phyloP scores from a whole-genome alignment of 2,113 vertebrate genomes.

The Solea solea region DNA sequence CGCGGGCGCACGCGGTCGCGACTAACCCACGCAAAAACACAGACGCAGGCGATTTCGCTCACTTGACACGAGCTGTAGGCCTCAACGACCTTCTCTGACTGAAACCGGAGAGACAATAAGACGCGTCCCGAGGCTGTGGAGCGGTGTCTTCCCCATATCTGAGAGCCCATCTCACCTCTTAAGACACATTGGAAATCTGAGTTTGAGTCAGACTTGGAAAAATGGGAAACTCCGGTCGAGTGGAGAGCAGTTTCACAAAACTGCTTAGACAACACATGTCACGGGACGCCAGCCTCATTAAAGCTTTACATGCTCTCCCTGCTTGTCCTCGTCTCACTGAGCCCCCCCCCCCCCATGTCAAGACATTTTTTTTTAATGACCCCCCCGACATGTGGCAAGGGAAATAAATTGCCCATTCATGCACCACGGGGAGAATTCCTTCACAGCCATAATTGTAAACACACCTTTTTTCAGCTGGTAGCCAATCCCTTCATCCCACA shows the following conservation, averaged over 20 bases:
- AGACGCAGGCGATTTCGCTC: neutral
- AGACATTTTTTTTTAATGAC: conserved; percentile 29
- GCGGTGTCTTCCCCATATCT: conserved; percentile 8
- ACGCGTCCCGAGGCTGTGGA: conserved; percentile 16
- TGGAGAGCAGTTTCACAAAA: neutral
- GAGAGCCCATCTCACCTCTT: conserved; percentile 21
- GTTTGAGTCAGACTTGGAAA: neutral
- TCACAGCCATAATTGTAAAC: conserved; percentile 44
- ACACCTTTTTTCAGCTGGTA: conserved; percentile 63
- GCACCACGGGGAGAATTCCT: conserved; percentile 55
- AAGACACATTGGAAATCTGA: conserved; percentile 14
- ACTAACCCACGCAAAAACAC: neutral
- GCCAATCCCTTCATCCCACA: conserved; percentile 1
- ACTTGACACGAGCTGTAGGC: neutral
- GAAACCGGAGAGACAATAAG: conserved; percentile 25
- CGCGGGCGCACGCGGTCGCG: neutral
- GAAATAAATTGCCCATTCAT: conserved; percentile 61
- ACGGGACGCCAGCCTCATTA: neutral
- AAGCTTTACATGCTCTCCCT: conserved; percentile 13
- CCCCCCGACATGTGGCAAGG: conserved; percentile 45
- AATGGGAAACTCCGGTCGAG: too few relatives aligned
- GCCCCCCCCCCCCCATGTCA: conserved; percentile 10
- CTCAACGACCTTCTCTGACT: neutral
- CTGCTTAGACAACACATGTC: neutral
- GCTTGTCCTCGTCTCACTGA: neutral